Percentiles rank a stretch among this genome's conserved stretches.
Evolutionary conservation across 2,888 invertebrate species (phyloP).

Genomic region (Bombylius discolor): DNA sequence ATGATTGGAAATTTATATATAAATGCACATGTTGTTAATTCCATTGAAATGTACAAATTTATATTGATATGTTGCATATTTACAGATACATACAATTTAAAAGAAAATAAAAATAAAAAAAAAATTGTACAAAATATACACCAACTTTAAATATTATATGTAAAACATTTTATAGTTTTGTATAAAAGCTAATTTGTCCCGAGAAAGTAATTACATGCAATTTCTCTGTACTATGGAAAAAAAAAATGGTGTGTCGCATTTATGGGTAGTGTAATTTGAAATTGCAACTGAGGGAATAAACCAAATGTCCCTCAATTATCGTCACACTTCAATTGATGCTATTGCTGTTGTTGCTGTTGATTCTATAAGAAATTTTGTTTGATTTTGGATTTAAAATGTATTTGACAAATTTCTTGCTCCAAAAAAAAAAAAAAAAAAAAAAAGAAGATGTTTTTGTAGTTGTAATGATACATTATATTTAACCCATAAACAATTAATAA

Average conservation of each 20-base stretch:
- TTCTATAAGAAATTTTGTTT: not conserved
- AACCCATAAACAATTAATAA: no score
- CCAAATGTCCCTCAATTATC: not conserved
- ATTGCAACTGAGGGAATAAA: not conserved
- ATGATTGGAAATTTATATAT: not conserved
- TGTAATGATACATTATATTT: no score
- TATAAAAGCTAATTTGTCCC: not conserved
- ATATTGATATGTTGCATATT: not conserved
- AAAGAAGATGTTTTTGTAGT: no score
- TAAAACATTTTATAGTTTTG: no score
- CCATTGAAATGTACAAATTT: not conserved
- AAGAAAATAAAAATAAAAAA: no score
- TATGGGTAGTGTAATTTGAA: not conserved
- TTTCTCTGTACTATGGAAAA: no score
- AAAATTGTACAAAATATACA: no score
- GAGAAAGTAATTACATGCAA: not conserved
- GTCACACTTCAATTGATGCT: not conserved
- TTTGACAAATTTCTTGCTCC: not conserved
- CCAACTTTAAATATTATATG: no score
- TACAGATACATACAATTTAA: no score
- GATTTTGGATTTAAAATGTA: not conserved
- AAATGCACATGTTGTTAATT: not conserved
- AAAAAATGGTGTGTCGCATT: not conserved
- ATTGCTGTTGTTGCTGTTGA: no score
- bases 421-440: no score